A percentile compares a stretch with the other conserved stretches of the same genome.
phyloP scores from a whole-genome alignment of 2,113 vertebrate genomes.

The Lethenteron camtschaticum region DNA sequence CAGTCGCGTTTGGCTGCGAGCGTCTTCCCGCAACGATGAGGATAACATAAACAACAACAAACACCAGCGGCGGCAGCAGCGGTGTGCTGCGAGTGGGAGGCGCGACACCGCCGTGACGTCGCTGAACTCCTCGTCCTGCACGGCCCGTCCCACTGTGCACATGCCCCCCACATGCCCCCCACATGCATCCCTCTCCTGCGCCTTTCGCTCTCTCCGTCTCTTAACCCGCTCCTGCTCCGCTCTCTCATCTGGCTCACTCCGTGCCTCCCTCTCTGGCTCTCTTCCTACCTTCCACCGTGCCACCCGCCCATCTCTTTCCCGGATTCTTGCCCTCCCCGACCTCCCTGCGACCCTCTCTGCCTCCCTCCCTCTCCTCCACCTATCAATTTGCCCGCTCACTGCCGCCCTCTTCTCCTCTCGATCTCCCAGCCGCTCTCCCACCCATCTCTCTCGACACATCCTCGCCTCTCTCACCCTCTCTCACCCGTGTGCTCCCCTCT shows the following conservation, averaged over 20 bases:
- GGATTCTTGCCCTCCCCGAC: neutral
- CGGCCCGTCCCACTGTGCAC: no score
- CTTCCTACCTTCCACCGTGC: neutral
- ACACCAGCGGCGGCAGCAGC: no score
- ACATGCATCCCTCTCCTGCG: neutral
- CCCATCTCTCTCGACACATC: neutral
- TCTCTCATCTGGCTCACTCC: neutral
- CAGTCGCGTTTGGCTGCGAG: no score
- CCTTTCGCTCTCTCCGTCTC: neutral
- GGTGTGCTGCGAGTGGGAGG: no score
- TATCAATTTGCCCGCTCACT: neutral
- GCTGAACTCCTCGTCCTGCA: no score
- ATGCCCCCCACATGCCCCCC: no score
- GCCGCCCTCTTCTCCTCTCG: neutral
- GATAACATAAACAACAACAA: no score
- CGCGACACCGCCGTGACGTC: no score
- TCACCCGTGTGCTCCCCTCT: neutral
- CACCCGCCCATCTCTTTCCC: neutral
- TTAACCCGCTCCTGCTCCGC: neutral
- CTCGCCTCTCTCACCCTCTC: neutral
- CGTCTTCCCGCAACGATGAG: no score
- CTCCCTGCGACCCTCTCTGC: neutral
- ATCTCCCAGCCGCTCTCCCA: neutral
- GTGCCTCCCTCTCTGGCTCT: neutral
- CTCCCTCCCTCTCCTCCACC: neutral